Evolutionary conservation across 1,140 invertebrate species (phyloP), one percentile per base, ranked within the genome.

Genomic region (Oppia nitens): DNA sequence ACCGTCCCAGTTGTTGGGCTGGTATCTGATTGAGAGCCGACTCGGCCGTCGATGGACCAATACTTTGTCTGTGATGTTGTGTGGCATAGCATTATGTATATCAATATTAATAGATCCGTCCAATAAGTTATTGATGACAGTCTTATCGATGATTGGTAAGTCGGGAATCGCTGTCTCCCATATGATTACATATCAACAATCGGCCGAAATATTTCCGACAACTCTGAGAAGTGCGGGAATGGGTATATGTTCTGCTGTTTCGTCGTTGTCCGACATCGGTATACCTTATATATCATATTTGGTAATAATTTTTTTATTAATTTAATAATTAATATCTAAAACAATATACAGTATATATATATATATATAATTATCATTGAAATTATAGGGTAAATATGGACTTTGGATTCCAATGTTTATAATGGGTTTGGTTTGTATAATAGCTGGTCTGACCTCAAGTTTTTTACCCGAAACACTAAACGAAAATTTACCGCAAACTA

Each of bases 281-380:
- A 66, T 77, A 32, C 75, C 79, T 25, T 79, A 80, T 64, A 74
- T 81, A 49, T 69, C 78, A 21, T 72, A 75, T 54, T 64, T 78
- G 65, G 75, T 77, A 55, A 71, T n/a, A n/a, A n/a, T n/a, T n/a
- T n/a, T n/a, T n/a, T n/a, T n/a, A n/a, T n/a, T n/a, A n/a, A n/a
- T n/a, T n/a, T 77, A 40, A 40, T 40, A 40, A 40, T 12, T 49
- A 49, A 12, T 49, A 40, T 40, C 17, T 40, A 40, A 40, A 40
- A 9, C 6, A 40, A 9, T 40, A 40, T 9, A 17, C 32, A 6
- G 17, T 9, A 40, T 40, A 6, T 40, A 17, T 9, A 40, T 17
- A 9, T 40, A 40, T 53, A 9, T 6, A 1, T 24, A 40, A 48
- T 20, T 57, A 29, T 14, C 49, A n/a, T n/a, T 47, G 47, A 59